A percentile compares a stretch with the other conserved stretches of the same genome.
Evolutionary conservation across 2,888 invertebrate genomes (phyloP).

Genomic region (Chironomus tentans): DNA sequence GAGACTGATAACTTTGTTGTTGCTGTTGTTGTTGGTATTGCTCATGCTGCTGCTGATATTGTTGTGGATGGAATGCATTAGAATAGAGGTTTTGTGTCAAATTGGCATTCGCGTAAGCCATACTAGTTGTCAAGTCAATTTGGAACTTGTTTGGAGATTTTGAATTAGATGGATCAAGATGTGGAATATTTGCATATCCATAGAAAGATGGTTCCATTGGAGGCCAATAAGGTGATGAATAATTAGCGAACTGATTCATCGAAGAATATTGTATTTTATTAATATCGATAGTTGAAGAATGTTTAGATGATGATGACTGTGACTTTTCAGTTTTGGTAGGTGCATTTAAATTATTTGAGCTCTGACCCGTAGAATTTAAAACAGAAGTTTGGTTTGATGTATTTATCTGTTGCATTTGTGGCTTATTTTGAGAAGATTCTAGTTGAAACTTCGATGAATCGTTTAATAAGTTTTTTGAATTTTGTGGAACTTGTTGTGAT

Average conservation of each 20-base stretch:
- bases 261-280: constrained; percentile 51
- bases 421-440: constrained; percentile 28
- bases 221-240: constrained; percentile 55
- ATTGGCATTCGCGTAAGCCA: constrained; percentile 39
- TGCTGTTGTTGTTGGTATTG: constrained; percentile 37
- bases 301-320: constrained; percentile 3
- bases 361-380: neutral
- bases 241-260: constrained; percentile 58
- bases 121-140: constrained; percentile 41
- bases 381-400: neutral
- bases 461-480: constrained; percentile 25
- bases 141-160: constrained; percentile 53
- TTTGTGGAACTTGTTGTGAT: neutral
- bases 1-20: constrained; percentile 37
- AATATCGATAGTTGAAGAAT: constrained; percentile 39
- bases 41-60: constrained; percentile 38
- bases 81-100: constrained; percentile 39
- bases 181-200: constrained; percentile 48
- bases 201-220: constrained; percentile 53
- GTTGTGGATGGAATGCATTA: constrained; percentile 35
- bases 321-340: constrained; percentile 25
- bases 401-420: neutral
- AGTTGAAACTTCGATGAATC: constrained; percentile 27
- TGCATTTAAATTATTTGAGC: neutral
- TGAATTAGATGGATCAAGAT: constrained; percentile 48